phyloP scores from a whole-genome alignment of 2,888 invertebrate genomes.

The Drosophila neutralis region DNA sequence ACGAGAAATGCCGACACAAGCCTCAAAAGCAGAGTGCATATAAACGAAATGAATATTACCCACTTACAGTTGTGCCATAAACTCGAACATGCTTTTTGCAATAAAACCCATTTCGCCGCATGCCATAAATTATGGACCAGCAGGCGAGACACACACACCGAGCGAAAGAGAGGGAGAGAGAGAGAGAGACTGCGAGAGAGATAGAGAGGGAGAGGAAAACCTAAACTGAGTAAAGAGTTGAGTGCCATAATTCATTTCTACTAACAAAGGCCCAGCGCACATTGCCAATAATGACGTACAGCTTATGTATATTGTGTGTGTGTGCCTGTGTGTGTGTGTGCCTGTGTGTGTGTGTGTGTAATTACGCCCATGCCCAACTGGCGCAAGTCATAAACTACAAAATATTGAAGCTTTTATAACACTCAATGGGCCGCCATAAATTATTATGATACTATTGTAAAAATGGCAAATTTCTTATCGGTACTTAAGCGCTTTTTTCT shows the following conservation, averaged over 20 bases:
- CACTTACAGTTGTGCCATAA: slow-evolving; percentile 74
- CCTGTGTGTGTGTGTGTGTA: slow-evolving; percentile 57
- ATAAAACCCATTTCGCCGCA: slow-evolving; percentile 82
- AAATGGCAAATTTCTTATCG: slow-evolving; percentile 82
- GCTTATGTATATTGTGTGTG: slow-evolving; percentile 44
- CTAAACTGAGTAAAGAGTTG: slow-evolving; percentile 62
- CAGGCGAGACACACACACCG: slow-evolving; percentile 9
- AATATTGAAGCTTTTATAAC: slow-evolving; percentile 83
- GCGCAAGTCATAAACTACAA: slow-evolving; percentile 80
- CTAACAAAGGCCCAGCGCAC: slow-evolving; percentile 60
- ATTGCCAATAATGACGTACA: slow-evolving; percentile 74
- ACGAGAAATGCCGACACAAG: slow-evolving; percentile 30
- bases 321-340: slow-evolving; percentile 47
- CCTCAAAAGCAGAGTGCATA: slow-evolving; percentile 67
- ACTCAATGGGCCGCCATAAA: slow-evolving; percentile 81
- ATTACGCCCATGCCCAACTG: slow-evolving; percentile 78
- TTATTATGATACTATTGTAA: slow-evolving; percentile 82
- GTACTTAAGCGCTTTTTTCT: slow-evolving; percentile 72
- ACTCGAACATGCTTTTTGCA: slow-evolving; percentile 79
- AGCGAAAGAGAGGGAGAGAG: not conserved
- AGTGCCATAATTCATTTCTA: slow-evolving; percentile 71
- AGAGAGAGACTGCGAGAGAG: slow-evolving; percentile 9
- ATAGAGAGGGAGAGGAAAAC: slow-evolving; percentile 19
- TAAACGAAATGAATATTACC: slow-evolving; percentile 75
- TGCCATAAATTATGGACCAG: slow-evolving; percentile 78